A percentile compares a stretch with the other conserved stretches of the same genome.
phyloP scores from a whole-genome alignment of 2,797 vertebrate species.

The Onychomys leucogaster region DNA sequence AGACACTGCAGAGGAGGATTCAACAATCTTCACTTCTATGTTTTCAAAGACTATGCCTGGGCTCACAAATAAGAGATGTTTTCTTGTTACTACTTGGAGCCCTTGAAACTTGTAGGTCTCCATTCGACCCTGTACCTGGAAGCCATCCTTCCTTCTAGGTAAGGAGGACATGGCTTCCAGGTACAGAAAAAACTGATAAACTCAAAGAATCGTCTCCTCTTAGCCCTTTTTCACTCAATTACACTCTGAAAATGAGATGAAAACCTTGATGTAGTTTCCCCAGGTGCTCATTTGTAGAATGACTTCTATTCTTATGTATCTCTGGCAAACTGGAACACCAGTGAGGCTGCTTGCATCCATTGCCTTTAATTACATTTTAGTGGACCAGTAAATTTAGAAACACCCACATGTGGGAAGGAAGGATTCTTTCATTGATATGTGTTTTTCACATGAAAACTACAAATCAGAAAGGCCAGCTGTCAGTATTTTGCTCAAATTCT shows the following conservation, averaged over 20 bases:
- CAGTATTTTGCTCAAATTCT: constrained; percentile 30
- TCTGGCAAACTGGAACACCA: neutral
- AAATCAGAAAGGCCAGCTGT: constrained; percentile 4
- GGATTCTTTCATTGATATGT: neutral
- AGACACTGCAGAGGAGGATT: neutral
- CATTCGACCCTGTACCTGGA: neutral
- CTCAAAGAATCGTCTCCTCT: neutral
- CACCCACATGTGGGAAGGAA: neutral
- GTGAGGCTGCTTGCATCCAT: neutral
- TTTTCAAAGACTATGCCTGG: neutral
- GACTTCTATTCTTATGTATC: neutral
- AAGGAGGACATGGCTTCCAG: neutral
- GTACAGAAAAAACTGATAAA: neutral
- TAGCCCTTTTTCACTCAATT: neutral
- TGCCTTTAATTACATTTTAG: neutral
- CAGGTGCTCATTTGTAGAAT: neutral
- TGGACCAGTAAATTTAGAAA: neutral
- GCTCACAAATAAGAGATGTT: neutral
- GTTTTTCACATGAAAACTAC: neutral
- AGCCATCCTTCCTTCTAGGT: too few species aligned
- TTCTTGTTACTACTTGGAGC: neutral
- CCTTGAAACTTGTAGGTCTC: neutral
- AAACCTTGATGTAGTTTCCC: neutral
- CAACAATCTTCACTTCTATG: neutral
- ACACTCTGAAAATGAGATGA: neutral